phyloP scores from a whole-genome alignment of 2,888 invertebrate genomes.

The Drosophila gaucha region DNA sequence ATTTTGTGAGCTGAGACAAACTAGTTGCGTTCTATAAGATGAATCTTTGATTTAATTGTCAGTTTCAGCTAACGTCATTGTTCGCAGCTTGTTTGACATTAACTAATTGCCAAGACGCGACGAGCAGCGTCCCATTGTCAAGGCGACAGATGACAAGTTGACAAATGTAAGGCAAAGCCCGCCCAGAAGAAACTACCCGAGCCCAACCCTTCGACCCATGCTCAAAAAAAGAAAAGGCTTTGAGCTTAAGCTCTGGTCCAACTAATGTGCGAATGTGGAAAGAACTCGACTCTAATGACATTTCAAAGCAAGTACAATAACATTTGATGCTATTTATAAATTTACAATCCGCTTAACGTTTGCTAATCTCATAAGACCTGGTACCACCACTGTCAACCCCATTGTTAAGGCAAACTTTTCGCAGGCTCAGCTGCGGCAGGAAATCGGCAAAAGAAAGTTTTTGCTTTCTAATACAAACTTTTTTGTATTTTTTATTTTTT shows the following conservation, averaged over 20 bases:
- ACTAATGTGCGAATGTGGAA: conserved; percentile 52
- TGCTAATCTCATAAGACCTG: conserved; percentile 73
- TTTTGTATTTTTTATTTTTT: conserved; percentile 11
- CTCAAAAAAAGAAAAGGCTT: conserved; percentile 27
- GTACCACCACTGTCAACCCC: conserved; percentile 55
- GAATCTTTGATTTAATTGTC: conserved; percentile 34
- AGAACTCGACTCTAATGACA: conserved; percentile 55
- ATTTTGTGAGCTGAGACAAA: not conserved
- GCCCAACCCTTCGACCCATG: not conserved
- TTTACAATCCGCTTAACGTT: conserved; percentile 68
- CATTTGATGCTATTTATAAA: conserved; percentile 76
- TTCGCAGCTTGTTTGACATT: conserved; percentile 64
- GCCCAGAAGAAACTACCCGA: conserved; percentile 6
- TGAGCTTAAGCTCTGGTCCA: conserved; percentile 27
- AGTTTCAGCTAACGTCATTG: conserved; percentile 46
- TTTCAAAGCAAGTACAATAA: conserved; percentile 52
- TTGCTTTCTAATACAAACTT: conserved; percentile 70
- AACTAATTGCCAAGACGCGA: conserved; percentile 68
- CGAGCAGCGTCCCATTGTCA: conserved; percentile 39
- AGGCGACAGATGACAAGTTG: conserved; percentile 47
- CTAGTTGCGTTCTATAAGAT: conserved; percentile 9
- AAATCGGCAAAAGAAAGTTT: conserved; percentile 66
- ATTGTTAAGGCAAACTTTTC: conserved; percentile 56
- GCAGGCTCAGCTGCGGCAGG: conserved; percentile 52
- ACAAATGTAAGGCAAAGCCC: conserved; percentile 53